These are phyloP conservation scores for Himalopsyche anomala DNA, from an alignment of 2,888 invertebrate genomes.

Conservation along the genomic window DNA sequence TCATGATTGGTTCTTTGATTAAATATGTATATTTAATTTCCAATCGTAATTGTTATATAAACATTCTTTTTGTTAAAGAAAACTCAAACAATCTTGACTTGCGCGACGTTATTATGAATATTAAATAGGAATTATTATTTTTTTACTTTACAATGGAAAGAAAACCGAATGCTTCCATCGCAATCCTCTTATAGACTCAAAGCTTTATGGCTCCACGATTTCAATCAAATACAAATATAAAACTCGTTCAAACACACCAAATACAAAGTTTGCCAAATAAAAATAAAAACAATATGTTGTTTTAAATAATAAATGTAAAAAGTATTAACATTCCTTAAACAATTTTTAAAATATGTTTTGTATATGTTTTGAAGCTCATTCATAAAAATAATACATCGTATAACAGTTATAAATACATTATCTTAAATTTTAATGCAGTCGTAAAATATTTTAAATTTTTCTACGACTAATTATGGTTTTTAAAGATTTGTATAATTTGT, in stretches of 20 bases:
- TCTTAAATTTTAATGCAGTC: no score
- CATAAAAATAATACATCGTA: no score
- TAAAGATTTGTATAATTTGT: no score
- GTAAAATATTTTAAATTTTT: no score
- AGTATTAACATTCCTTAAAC: no score
- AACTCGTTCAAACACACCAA: slow-evolving; percentile 36
- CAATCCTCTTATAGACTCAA: slow-evolving; percentile 44
- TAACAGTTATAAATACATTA: no score
- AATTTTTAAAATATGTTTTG: no score
- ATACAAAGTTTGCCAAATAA: not conserved
- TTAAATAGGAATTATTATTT: slow-evolving; percentile 19
- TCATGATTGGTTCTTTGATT: no score
- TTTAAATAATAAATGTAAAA: no score
- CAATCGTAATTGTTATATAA: not conserved
- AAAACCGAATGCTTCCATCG: slow-evolving; percentile 8
- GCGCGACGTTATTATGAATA: slow-evolving; percentile 40
- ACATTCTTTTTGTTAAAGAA: not conserved
- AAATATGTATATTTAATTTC: no score
- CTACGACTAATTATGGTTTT: no score
- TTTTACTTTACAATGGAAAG: slow-evolving; percentile 33
- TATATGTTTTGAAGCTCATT: no score
- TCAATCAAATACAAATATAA: slow-evolving; percentile 48
- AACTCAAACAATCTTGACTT: slow-evolving; percentile 17
- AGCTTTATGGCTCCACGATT: slow-evolving; percentile 39
- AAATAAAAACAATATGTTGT: not conserved